phyloP scores from a whole-genome alignment of 2,888 invertebrate genomes.

The Alsophila aescularia region DNA sequence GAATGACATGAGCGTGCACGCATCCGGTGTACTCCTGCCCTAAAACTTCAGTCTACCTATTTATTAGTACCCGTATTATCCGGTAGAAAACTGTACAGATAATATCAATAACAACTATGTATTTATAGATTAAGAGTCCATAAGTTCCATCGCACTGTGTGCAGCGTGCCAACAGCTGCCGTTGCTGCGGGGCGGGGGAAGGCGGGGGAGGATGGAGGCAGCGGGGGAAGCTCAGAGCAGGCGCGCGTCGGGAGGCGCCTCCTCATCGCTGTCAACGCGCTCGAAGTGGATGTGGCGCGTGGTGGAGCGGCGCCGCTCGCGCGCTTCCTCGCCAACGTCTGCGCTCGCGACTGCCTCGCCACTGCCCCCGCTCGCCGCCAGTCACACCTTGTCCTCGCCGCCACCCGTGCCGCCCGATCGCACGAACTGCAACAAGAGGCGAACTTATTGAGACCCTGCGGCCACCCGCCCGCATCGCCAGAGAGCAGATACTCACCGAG shows the following conservation, averaged over 20 bases:
- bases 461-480: neutral
- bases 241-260: constrained; percentile 65
- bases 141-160: neutral
- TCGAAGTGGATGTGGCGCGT: constrained; percentile 75
- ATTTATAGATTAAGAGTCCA: constrained; percentile 12
- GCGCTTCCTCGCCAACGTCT: constrained; percentile 28
- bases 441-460: constrained; percentile 11
- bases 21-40: too few species aligned
- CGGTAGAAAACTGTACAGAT: constrained; percentile 2
- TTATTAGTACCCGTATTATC: constrained; percentile 8
- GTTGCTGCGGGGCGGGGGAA: too few species aligned
- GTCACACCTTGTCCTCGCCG: constrained; percentile 94
- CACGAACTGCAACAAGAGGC: constrained; percentile 87
- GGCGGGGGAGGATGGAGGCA: constrained; percentile 22
- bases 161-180: neutral
- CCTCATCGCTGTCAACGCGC: constrained; percentile 74
- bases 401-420: constrained; percentile 88
- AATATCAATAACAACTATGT: neutral
- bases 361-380: constrained; percentile 79
- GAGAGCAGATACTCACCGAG: constrained; percentile 87
- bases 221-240: constrained; percentile 53
- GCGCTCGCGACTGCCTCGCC: constrained; percentile 58
- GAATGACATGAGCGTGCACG: too few species aligned
- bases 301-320: constrained; percentile 43
- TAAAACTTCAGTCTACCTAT: neutral